Percentiles rank a stretch among this genome's conserved stretches.
Evolutionary conservation across 2,888 invertebrate genomes (phyloP).

Genomic region (Drosophila yooni): DNA sequence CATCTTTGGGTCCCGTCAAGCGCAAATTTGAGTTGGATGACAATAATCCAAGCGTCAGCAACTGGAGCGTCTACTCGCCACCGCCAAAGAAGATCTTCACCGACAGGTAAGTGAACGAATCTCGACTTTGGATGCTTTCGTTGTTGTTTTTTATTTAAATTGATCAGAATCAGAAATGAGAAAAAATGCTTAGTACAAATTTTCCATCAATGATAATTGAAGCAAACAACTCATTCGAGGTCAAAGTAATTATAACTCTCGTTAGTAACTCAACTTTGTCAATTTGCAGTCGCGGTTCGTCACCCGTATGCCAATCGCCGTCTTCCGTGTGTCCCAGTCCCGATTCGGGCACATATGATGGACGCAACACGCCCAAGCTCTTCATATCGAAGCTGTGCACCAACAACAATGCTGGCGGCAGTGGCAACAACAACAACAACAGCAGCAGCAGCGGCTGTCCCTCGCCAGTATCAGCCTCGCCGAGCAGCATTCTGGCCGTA

Average conservation of each 20-base stretch:
- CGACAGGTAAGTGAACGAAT: slow-evolving; percentile 76
- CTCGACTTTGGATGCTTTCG: not conserved
- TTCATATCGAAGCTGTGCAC: slow-evolving; percentile 84
- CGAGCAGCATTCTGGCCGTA: slow-evolving; percentile 64
- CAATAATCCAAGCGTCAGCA: slow-evolving; percentile 70
- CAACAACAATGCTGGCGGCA: slow-evolving; percentile 70
- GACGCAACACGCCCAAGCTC: slow-evolving; percentile 85
- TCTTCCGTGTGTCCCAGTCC: slow-evolving; percentile 85
- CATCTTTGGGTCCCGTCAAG: slow-evolving; percentile 89
- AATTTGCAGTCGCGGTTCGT: slow-evolving; percentile 83
- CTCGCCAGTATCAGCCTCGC: slow-evolving; percentile 82
- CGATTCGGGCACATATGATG: slow-evolving; percentile 85
- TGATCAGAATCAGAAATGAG: not conserved
- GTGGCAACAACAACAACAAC: slow-evolving; percentile 56
- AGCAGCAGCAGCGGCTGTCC: slow-evolving; percentile 82
- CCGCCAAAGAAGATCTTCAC: slow-evolving; percentile 85
- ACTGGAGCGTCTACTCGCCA: slow-evolving; percentile 84
- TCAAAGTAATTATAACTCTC: not conserved
- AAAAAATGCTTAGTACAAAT: not conserved
- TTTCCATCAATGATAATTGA: not conserved
- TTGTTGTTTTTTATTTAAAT: not conserved
- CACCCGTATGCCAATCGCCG: slow-evolving; percentile 85
- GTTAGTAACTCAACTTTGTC: slow-evolving; percentile 3
- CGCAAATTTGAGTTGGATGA: slow-evolving; percentile 85
- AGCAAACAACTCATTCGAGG: not conserved